A percentile compares a stretch with the other conserved stretches of the same genome.
phyloP scores from a whole-genome alignment of 2,113 vertebrate species.

The Anthoscopus minutus region DNA sequence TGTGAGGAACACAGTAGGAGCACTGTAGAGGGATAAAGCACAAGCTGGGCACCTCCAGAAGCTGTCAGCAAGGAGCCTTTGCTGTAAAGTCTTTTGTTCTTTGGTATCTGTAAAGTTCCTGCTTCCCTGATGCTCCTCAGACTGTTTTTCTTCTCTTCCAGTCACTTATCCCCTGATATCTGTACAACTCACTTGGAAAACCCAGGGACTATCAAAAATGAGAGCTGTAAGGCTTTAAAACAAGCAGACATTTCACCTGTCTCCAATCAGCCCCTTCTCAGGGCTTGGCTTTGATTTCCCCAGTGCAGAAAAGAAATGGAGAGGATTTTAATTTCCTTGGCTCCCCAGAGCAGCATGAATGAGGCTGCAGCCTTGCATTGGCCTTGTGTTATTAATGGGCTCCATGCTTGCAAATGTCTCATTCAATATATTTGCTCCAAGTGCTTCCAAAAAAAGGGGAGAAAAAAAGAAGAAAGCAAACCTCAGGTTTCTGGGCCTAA shows the following conservation, averaged over 20 bases:
- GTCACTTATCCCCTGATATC: neutral
- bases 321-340: conserved; percentile 48
- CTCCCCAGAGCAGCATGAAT: conserved; percentile 21
- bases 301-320: conserved; percentile 11
- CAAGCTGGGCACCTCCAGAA: neutral
- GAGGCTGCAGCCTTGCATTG: neutral
- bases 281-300: conserved; percentile 54
- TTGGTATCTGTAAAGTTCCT: neutral
- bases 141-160: neutral
- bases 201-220: neutral
- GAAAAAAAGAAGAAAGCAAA: neutral
- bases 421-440: conserved; percentile 33
- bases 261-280: conserved; percentile 51
- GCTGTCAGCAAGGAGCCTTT: neutral
- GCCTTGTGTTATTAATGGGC: conserved; percentile 45
- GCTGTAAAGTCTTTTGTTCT: neutral
- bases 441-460: neutral
- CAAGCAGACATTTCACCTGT: conserved; percentile 49
- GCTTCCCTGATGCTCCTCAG: neutral
- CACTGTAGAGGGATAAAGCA: neutral
- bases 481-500: conserved; percentile 16
- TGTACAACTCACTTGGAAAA: neutral
- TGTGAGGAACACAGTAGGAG: neutral
- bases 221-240: conserved; percentile 39
- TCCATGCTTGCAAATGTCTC: conserved; percentile 55